A percentile compares a stretch with the other conserved stretches of the same genome.
These are phyloP conservation scores for Agrilus mali DNA, from an alignment of 2,888 invertebrate species.

Conservation along the genomic window DNA sequence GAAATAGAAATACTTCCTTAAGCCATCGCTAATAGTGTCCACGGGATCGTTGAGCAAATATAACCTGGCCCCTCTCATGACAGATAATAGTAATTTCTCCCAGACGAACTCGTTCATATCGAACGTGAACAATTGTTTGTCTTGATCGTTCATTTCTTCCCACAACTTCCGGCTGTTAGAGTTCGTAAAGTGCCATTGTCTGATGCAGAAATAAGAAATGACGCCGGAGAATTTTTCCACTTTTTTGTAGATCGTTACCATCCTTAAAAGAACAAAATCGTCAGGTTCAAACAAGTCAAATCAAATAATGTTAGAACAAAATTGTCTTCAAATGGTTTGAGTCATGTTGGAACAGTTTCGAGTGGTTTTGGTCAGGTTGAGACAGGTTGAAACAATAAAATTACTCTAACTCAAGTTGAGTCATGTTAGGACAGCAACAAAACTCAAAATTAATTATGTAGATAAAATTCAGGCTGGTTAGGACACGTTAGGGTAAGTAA, in stretches of 20 bases:
- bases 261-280: conserved; percentile 36
- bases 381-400: too few relatives aligned
- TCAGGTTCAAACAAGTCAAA: neutral
- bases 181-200: conserved; percentile 60
- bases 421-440: too few relatives aligned
- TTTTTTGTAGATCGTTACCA: conserved; percentile 64
- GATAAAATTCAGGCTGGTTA: too few relatives aligned
- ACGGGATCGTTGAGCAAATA: conserved; percentile 70
- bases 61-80: conserved; percentile 59
- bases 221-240: conserved; percentile 64
- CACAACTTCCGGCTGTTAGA: conserved; percentile 48
- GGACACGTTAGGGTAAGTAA: too few relatives aligned
- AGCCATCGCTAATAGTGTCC: conserved; percentile 46
- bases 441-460: too few relatives aligned
- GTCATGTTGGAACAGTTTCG: conserved; percentile 11
- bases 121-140: conserved; percentile 54
- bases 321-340: neutral
- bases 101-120: conserved; percentile 60
- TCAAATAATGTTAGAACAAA: neutral
- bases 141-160: conserved; percentile 37
- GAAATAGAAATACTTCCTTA: neutral
- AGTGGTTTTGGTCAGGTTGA: too few relatives aligned
- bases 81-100: conserved; percentile 54
- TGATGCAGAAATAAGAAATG: conserved; percentile 59
- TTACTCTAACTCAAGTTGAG: too few relatives aligned